phyloP scores from a whole-genome alignment of 92 coral and sea anemone species.

The Phenganax stokvisi region DNA sequence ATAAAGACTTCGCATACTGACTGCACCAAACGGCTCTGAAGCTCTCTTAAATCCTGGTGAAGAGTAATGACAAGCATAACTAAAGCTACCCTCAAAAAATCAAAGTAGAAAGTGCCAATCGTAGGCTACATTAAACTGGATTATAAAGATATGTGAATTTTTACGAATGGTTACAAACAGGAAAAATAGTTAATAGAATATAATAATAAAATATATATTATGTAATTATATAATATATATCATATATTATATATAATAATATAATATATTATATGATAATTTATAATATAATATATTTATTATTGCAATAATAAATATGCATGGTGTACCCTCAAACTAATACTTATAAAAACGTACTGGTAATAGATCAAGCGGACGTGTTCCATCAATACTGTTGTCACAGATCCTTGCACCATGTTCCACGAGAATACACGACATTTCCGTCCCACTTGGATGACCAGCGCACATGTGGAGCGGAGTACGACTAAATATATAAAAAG shows the following conservation, averaged over 20 bases:
- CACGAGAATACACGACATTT: slow-evolving; percentile 81
- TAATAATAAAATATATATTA: not conserved
- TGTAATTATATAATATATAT: not conserved
- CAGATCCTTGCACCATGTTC: slow-evolving; percentile 96
- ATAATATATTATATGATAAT: no score
- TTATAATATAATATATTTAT: no score
- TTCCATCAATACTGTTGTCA: slow-evolving; percentile 82
- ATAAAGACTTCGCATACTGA: slow-evolving; percentile 95
- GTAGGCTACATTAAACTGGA: no score
- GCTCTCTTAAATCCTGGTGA: slow-evolving; percentile 77
- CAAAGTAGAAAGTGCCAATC: no score
- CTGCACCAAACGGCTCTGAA: slow-evolving; percentile 91
- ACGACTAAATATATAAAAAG: slow-evolving; percentile 47
- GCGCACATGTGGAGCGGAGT: slow-evolving; percentile 96
- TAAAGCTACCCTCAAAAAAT: not conserved
- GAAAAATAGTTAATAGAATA: not conserved
- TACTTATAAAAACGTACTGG: slow-evolving; percentile 54
- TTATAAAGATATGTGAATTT: no score
- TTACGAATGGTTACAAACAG: no score
- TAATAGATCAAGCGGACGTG: slow-evolving; percentile 83
- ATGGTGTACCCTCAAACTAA: no score
- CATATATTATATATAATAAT: no score
- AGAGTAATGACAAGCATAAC: not conserved
- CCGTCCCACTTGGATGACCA: slow-evolving; percentile 73
- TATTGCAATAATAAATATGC: no score